Evolutionary conservation across 2,888 invertebrate species (phyloP), one percentile per base, ranked within the genome.

Genomic region (Lathronympha strigana): DNA sequence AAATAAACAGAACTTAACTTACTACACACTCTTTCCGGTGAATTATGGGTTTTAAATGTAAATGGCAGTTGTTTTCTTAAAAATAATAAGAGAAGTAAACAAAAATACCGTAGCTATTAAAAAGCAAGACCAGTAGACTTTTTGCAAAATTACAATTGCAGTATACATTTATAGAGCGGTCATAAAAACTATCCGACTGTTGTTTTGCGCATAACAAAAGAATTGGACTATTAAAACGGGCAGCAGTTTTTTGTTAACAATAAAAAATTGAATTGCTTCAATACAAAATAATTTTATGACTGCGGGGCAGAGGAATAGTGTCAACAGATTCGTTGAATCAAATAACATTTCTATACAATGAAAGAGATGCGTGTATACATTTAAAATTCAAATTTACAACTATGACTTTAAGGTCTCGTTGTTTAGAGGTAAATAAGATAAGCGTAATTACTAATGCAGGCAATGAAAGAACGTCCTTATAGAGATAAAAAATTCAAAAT

Each of bases 211-310:
- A 64, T 68, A 69, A 74, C 70, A 74, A 72, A 72, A 75, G 67
- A 73, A 64, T 60, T 28, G 45, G 70, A 33, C 28, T 68, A 72
- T 81, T 74, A 80, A 83, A 77, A 75, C 72, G 77, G 81, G 81
- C 79, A 13, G 19, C 21, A 82, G 79, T 70, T 71, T 70, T 72
- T 71, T 71, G 73, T 69, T 76, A 74, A 76, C 78, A 82, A 84
- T 84, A 83, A 81, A 79, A 76, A 77, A 77, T 38, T 13, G 13
- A 82, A 80, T 82, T 76, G 81, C 76, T 74, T 76, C 70, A 81
- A 82, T 78, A 81, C 76, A 85, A 82, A 85, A 84, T 76, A 76
- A 73, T 74, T 87, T 87, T 86, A 88, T 79, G 84, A 83, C 71
- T 70, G 68, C 70, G 81, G 82, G 78, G 75, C 80, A 73, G 74